Percentiles rank a stretch among this genome's conserved stretches.
Conservation (phyloP, 2,113 vertebrate species). For the Mionectes macconnelli region DNA sequence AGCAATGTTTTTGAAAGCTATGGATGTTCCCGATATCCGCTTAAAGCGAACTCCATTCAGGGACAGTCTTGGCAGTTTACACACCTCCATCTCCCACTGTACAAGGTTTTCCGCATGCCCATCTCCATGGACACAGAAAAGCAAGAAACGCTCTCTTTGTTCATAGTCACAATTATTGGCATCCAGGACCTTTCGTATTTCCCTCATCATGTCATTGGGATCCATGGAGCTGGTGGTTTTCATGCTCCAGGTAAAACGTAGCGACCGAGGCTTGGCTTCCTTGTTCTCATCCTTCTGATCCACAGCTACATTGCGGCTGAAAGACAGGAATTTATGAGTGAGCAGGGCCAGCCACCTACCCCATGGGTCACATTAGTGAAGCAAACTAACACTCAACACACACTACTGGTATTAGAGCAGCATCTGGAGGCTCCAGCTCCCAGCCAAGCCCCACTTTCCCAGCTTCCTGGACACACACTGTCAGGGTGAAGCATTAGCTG, state of each 20-base stretch:
- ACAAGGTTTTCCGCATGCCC: constrained; percentile 91
- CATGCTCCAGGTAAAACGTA: constrained; percentile 99
- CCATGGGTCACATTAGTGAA: neutral
- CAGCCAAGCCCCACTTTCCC: neutral
- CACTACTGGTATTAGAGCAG: neutral
- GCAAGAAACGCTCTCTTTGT: constrained; percentile 94
- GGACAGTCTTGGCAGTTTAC: constrained; percentile 97
- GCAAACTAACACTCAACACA: neutral
- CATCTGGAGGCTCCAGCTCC: neutral
- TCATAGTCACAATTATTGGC: constrained; percentile 98
- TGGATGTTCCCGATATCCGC: constrained; percentile 97
- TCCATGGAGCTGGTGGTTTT: constrained; percentile 99
- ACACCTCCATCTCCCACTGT: constrained; percentile 99
- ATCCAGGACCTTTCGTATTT: constrained; percentile 95
- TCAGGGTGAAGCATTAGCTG: neutral
- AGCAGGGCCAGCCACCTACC: neutral
- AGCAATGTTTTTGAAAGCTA: constrained; percentile 99
- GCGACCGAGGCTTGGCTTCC: constrained; percentile 93
- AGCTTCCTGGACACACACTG: neutral
- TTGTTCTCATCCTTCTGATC: constrained; percentile 96
- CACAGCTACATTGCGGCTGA: constrained; percentile 95
- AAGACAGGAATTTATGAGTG: constrained; percentile 30
- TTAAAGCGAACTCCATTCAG: constrained; percentile 98
- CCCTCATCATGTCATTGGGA: constrained; percentile 93
- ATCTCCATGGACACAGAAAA: constrained; percentile 94